phyloP scores from a whole-genome alignment of 2,888 invertebrate genomes.

The Harpalus rubripes region DNA sequence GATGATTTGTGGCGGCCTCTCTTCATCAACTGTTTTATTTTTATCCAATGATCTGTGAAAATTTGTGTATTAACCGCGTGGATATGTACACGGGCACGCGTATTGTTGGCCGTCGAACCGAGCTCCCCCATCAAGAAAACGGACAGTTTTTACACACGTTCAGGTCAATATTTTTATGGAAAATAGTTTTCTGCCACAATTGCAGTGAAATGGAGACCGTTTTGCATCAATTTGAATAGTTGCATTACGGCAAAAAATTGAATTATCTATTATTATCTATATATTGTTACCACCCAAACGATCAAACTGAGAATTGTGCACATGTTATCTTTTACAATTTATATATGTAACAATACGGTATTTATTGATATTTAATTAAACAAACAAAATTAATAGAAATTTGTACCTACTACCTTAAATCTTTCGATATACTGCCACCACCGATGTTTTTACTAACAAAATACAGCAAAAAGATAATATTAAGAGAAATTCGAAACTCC shows the following conservation, averaged over 20 bases:
- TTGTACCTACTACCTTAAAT: too few species aligned
- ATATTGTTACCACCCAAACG: too few species aligned
- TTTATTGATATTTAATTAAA: too few species aligned
- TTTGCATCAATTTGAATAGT: background rate
- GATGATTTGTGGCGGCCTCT: conserved; percentile 51
- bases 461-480: too few species aligned
- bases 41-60: conserved; percentile 58
- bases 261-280: background rate
- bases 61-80: conserved; percentile 52
- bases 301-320: too few species aligned
- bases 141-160: conserved; percentile 15
- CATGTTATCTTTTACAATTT: too few species aligned
- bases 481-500: too few species aligned
- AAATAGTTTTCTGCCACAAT: conserved; percentile 29
- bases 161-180: conserved; percentile 27
- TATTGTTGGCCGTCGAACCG: conserved; percentile 12
- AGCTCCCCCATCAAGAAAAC: background rate
- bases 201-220: background rate
- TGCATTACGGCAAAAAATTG: background rate
- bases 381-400: too few species aligned
- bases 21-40: conserved; percentile 55
- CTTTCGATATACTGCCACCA: too few species aligned
- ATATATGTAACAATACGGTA: too few species aligned
- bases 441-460: too few species aligned
- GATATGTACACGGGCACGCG: conserved; percentile 4